Evolutionary conservation across 1,140 invertebrate species (phyloP), one percentile per base, ranked within the genome.

Genomic region (Rhyacophila brunnea): DNA sequence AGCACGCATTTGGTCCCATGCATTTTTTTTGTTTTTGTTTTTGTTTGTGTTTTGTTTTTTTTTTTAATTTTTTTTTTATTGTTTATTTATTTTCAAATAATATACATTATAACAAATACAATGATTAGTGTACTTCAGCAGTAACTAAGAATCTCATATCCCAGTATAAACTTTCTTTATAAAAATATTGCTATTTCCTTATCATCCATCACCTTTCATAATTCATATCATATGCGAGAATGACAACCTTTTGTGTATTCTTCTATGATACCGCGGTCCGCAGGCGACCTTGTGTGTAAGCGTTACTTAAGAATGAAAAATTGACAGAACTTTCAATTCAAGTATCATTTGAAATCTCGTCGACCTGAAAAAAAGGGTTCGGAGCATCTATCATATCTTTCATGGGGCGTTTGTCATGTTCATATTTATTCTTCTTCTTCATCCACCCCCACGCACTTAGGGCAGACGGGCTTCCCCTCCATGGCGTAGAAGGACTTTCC

Each of bases 401-500:
- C 58, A 60, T 61, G 42, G 38, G 48, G 40, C 11, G 11, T 49
- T 23, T 35, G 40, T 54, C 45, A 46, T 57, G 13, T 51, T 58
- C 56, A 40, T 61, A 51, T 71, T 77, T 62, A 83, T 67, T 90
- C 87, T 73, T 91, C 90, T 66, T 93, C 91, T 67, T 93, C 91
- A 67, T 93, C 91, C 42, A 92, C 88, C 59, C 92, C 92, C 68
- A 91, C 90, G 78, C 92, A 95, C 78, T 88, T 86, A 34, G 89
- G 89, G 80, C 92, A 95, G 60, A 94, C 90, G 18, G 92, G 92
- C 76, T 93, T 92, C 66, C 90, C 91, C 78, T 95, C 93, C 84
- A 94, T 91, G 56, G 91, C 93, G 79, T 96, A 97, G 81, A 97
- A 97, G 52, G 92, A 94, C 74, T 94, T 94, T 66, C 93, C 93